These are phyloP conservation scores for Nomada fucata DNA, from an alignment of 2,888 invertebrate species.

Conservation along the genomic window DNA sequence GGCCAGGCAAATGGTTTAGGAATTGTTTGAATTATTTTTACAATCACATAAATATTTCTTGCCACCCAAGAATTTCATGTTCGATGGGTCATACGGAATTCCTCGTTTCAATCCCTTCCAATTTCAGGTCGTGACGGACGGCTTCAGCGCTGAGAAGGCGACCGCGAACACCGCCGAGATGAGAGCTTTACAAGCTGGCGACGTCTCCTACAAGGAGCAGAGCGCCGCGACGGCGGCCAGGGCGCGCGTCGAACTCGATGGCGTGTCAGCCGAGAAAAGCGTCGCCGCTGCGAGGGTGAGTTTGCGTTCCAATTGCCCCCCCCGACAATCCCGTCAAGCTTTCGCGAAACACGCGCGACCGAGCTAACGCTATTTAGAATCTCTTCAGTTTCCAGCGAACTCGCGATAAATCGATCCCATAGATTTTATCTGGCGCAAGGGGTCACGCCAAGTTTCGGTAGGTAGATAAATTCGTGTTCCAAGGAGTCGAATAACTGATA, in stretches of 20 bases:
- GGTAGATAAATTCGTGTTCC: too few species aligned
- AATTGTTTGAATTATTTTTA: too few species aligned
- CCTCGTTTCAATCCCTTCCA: too few species aligned
- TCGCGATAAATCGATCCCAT: neutral
- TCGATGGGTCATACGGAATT: too few species aligned
- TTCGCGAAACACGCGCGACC: neutral
- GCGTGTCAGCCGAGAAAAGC: conserved; percentile 93
- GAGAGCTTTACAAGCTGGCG: conserved; percentile 92
- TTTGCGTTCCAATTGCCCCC: neutral
- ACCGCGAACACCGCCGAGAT: conserved; percentile 90
- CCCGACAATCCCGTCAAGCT: neutral
- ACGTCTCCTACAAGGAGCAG: conserved; percentile 92
- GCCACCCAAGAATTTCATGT: neutral
- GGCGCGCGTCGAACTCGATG: conserved; percentile 92
- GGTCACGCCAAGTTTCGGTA: neutral
- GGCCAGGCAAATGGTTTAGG: too few species aligned
- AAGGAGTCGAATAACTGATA: too few species aligned
- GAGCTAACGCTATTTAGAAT: neutral
- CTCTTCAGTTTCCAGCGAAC: neutral
- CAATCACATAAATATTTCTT: too few species aligned
- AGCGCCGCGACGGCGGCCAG: conserved; percentile 91
- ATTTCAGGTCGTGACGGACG: conserved; percentile 90
- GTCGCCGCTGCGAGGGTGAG: conserved; percentile 92
- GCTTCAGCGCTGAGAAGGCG: conserved; percentile 91
- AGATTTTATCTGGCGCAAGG: neutral